Evolutionary conservation across 2,113 vertebrate genomes (phyloP), one percentile per base, ranked within the genome.

Genomic region (Burhinus oedicnemus): DNA sequence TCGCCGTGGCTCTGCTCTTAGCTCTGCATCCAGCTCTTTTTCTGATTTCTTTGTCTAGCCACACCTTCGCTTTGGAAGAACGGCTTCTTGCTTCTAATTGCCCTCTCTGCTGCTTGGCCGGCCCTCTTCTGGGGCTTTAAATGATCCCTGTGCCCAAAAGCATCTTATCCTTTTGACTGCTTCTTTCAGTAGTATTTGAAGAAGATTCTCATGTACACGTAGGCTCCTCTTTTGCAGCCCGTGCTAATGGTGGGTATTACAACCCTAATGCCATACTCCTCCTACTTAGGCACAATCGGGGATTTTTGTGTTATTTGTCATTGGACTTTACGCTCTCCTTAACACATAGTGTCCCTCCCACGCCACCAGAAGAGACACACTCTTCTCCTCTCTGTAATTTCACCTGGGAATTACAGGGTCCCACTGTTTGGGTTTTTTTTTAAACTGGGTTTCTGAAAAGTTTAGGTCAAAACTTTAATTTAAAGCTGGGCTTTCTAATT

Each of bases 401-500:
- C 87, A 93, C 44, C 13, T n/a, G 65, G 23, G 79, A 97, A 96
- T 91, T 94, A 93, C 77, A 95, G 82, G 58, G 60, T 87, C 84
- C 15, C 54, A 47, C 34, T 72, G 19, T 70, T 80, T 65, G 64
- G 61, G 7, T 47, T 61, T 77, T 57, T 52, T 84, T 95, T 87
- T 44, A 68, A 92, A 79, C 44, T 69, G 27, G 15, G 38, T 94
- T 95, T 90, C 82, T 71, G 34, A 87, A 82, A 77, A 92, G 66
- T 68, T 93, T 79, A 66, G 75, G 52, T 71, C 90, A 90, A 79
- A 94, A 97, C 93, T 79, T 93, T 87, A 70, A 89, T 82, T 92
- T 79, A 82, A 82, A 96, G 32, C 51, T 11, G 3, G 72, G 29
- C 51, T 77, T 96, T 92, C 47, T 89, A 91, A 94, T 84, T 87